Evolutionary conservation across 2,797 vertebrate species (phyloP), one percentile per base, ranked within the genome.

Genomic region (Sebastiscus albofasciatus): DNA sequence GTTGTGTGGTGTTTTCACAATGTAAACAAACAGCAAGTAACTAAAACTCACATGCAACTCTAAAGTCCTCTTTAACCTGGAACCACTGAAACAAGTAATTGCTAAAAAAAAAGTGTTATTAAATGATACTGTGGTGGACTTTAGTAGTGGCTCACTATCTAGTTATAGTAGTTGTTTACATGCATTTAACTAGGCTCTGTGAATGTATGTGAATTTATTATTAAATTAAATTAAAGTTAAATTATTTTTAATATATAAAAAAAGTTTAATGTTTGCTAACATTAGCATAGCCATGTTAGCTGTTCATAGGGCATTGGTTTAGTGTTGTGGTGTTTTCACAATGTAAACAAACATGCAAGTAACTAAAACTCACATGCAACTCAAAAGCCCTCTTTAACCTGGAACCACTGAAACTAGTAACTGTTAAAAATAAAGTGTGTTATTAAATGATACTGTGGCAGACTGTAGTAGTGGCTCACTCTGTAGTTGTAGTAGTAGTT

Each of bases 221-320:
- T 26, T 26, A 26, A 26, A 26, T 26, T 26, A 26, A 26, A 26
- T 26, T 26, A 26, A 26, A 26, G 24, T 27, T 27, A 27, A 27
- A 27, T 27, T 27, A 27, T 27, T 27, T 27, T 27, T 27, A 27
- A 27, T 4, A 27, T 27, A 27, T 27, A 16, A 27, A 3, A 3
- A 11, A 27, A 61, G 62, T 78, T 56, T 9, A 61, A 33, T 86
- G 75, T 87, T 86, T 83, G 76, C 77, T 82, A 89, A 46, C 69
- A 31, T 79, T 90, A 89, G 83, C 83, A 1, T 58, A 61, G 74
- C 79, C n/a, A 31, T 5, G 79, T 67, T 91, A 90, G 60, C 78
- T 26, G 67, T 31, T 18, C 77, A 74, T 54, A 20, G 70, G 27
- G 56, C 67, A 68, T 82, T 88, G 86, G 77, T 90, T 81, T 85